Percentiles rank a stretch among this genome's conserved stretches.
Conservation (phyloP, 2,797 vertebrate species). For the Distichodus sexfasciatus region DNA sequence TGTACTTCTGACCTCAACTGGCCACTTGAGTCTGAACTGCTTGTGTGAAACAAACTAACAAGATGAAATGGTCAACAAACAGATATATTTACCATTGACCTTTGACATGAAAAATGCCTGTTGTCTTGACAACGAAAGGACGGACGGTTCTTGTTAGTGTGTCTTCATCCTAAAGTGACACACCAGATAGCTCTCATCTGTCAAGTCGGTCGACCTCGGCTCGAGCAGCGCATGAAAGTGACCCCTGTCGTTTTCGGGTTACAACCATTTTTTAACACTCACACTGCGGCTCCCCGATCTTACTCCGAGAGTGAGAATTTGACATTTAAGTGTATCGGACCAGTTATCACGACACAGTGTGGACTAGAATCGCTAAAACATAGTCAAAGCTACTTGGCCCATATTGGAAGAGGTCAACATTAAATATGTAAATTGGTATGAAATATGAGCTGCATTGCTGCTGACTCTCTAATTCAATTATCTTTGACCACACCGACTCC, state of each 20-base stretch:
- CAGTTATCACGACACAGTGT: neutral
- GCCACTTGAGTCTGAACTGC: neutral
- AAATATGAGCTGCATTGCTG: slow-evolving; percentile 34
- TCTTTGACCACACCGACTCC: slow-evolving; percentile 63
- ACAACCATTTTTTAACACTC: neutral
- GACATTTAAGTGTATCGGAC: too few relatives aligned
- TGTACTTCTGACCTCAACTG: neutral
- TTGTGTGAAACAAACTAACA: neutral
- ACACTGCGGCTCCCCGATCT: neutral
- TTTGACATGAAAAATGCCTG: neutral
- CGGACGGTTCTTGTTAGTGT: slow-evolving; percentile 2
- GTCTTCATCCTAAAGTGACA: slow-evolving; percentile 7
- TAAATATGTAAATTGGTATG: slow-evolving; percentile 31
- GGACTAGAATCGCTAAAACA: neutral
- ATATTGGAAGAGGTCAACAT: slow-evolving; percentile 14
- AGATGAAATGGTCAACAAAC: neutral
- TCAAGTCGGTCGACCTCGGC: slow-evolving; percentile 14
- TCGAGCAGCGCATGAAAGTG: neutral
- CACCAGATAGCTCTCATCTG: slow-evolving; percentile 2
- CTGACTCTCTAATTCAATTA: slow-evolving; percentile 66
- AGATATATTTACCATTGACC: neutral
- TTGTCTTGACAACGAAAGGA: neutral
- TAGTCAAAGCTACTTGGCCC: neutral
- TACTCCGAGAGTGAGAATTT: neutral
- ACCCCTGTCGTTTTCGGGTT: neutral